Conservation (phyloP, 2,113 vertebrate species). For the Caretta caretta region DNA sequence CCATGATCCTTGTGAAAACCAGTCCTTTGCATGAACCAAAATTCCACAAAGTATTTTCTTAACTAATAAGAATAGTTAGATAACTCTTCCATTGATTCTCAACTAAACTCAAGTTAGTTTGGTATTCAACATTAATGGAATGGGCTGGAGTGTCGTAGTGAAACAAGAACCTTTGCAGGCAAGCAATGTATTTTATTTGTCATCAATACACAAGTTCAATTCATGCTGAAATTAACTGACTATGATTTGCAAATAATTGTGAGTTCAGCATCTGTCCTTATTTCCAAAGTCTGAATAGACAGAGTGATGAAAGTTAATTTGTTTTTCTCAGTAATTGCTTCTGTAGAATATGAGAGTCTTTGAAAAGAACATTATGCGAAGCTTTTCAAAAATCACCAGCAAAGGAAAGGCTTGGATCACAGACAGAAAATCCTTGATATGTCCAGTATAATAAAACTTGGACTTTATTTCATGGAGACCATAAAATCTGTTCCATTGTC, state of each 20-base stretch:
- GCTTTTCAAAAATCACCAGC: slow-evolving; percentile 60
- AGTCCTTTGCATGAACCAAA: background rate
- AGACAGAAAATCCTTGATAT: slow-evolving; percentile 64
- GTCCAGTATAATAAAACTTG: slow-evolving; percentile 65
- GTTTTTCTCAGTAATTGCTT: slow-evolving; percentile 74
- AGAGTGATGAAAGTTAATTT: slow-evolving; percentile 65
- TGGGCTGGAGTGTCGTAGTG: slow-evolving; percentile 26
- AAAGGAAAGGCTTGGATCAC: slow-evolving; percentile 59
- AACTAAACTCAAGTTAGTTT: slow-evolving; percentile 44
- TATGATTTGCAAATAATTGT: slow-evolving; percentile 72
- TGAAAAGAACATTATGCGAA: slow-evolving; percentile 62
- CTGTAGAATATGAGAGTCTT: slow-evolving; percentile 67
- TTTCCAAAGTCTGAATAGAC: slow-evolving; percentile 52
- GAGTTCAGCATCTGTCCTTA: slow-evolving; percentile 51
- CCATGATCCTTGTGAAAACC: background rate
- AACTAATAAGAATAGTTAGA: background rate
- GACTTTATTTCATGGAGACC: slow-evolving; percentile 48
- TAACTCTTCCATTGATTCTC: background rate
- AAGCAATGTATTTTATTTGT: slow-evolving; percentile 75
- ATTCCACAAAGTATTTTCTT: slow-evolving; percentile 7
- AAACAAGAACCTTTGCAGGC: slow-evolving; percentile 66
- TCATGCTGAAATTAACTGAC: slow-evolving; percentile 66
- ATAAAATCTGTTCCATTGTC: slow-evolving; percentile 41
- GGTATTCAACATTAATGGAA: slow-evolving; percentile 68
- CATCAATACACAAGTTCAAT: slow-evolving; percentile 65